Percentiles rank a stretch among this genome's conserved stretches.
Conservation (phyloP, 2,113 vertebrate genomes). For the Diphyllodes magnificus region DNA sequence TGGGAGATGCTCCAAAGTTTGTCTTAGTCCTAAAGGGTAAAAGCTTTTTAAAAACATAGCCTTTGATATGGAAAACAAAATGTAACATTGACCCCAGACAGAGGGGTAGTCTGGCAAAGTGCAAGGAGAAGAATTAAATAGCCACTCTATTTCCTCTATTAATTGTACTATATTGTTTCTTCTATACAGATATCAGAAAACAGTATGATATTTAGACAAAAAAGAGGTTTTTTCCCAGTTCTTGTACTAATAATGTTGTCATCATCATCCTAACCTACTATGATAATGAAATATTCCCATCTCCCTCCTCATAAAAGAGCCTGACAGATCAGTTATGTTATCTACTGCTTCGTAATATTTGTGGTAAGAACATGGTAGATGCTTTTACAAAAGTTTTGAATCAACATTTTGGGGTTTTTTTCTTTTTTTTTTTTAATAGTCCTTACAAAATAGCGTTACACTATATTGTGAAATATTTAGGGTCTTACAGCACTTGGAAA, state of each 20-base stretch:
- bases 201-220: neutral
- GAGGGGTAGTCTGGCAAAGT: neutral
- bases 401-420: fast-evolving
- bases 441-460: neutral
- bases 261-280: neutral
- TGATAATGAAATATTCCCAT: neutral
- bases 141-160: neutral
- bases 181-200: neutral
- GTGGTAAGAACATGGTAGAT: neutral
- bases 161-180: neutral
- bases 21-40: neutral
- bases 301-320: neutral
- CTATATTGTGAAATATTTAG: neutral
- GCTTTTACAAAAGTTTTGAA: neutral
- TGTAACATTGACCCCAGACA: neutral
- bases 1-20: neutral
- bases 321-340: fast-evolving
- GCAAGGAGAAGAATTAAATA: neutral
- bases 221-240: neutral
- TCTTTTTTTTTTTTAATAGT: neutral
- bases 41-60: neutral
- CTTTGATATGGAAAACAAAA: neutral
- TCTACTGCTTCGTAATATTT: neutral
- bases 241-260: neutral
- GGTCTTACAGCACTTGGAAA: neutral